A percentile compares a stretch with the other conserved stretches of the same genome.
These are phyloP conservation scores for Molossus molossus DNA, from an alignment of 2,797 vertebrate genomes.

Conservation along the genomic window DNA sequence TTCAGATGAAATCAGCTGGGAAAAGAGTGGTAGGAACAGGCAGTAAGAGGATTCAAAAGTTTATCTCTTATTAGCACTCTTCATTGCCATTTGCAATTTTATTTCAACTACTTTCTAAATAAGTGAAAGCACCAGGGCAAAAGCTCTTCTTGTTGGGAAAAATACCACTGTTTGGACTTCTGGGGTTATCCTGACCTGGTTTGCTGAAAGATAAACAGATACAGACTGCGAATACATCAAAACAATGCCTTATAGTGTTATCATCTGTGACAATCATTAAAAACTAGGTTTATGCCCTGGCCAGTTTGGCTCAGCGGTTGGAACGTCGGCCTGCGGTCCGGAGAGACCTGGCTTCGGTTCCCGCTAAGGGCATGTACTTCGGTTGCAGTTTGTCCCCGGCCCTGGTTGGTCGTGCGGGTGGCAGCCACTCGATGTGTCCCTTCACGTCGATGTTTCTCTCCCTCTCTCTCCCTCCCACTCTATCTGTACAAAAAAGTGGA, in stretches of 20 bases:
- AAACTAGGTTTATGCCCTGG: neutral
- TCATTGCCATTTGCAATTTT: neutral
- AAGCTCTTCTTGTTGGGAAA: neutral
- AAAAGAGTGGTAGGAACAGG: neutral
- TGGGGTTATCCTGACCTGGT: slow-evolving; percentile 18
- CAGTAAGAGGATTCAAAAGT: neutral
- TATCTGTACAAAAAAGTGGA: no score
- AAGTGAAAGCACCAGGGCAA: slow-evolving; percentile 30
- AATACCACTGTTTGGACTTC: neutral
- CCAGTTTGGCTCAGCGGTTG: no score
- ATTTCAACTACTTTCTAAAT: slow-evolving; percentile 3
- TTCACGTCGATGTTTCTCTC: no score
- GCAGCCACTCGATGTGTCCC: no score
- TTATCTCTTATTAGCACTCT: neutral
- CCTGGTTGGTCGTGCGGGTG: no score
- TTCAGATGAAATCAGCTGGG: neutral
- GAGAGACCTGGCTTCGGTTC: no score
- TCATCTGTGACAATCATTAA: neutral
- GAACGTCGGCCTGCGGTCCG: no score
- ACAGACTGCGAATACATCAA: neutral
- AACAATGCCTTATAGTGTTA: neutral
- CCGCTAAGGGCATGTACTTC: no score
- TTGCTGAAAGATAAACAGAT: slow-evolving; percentile 53
- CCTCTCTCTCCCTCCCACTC: no score
- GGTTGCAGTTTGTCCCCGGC: no score